Percentiles rank a stretch among this genome's conserved stretches.
These are phyloP conservation scores for Enteromius trimaculatus DNA, from an alignment of 2,797 vertebrate genomes.

Conservation along the genomic window DNA sequence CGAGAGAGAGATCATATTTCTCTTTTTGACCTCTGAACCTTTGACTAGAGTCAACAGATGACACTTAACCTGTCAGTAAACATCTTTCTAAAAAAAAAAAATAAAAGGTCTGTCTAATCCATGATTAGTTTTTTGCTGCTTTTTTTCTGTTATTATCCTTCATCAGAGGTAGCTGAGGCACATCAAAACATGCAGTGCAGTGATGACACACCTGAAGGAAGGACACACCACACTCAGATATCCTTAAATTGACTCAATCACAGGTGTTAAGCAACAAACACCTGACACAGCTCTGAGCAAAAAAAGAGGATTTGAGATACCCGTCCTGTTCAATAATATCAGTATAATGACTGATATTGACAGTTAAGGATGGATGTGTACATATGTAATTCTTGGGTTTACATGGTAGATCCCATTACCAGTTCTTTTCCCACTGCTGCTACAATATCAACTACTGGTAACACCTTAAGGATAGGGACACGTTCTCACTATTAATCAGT, in stretches of 20 bases:
- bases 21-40: constrained; percentile 43
- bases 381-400: not conserved
- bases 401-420: not conserved
- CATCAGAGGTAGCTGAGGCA: constrained; percentile 45
- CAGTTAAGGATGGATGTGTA: not conserved
- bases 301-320: not conserved
- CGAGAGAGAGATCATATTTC: constrained; percentile 33
- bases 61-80: constrained; percentile 44
- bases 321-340: not conserved
- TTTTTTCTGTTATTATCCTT: constrained; percentile 45
- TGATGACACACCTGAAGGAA: constrained; percentile 39
- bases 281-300: constrained; percentile 12
- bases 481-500: not conserved
- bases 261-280: constrained; percentile 13
- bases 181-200: constrained; percentile 51
- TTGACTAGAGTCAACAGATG: constrained; percentile 38
- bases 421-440: not conserved
- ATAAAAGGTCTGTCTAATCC: constrained; percentile 45
- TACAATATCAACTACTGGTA: not conserved
- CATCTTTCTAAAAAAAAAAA: constrained; percentile 30
- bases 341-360: not conserved
- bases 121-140: constrained; percentile 1
- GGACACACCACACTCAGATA: constrained; percentile 42
- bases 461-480: not conserved
- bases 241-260: constrained; percentile 12